phyloP scores from a whole-genome alignment of 2,888 invertebrate genomes.

The Volucella inanis region DNA sequence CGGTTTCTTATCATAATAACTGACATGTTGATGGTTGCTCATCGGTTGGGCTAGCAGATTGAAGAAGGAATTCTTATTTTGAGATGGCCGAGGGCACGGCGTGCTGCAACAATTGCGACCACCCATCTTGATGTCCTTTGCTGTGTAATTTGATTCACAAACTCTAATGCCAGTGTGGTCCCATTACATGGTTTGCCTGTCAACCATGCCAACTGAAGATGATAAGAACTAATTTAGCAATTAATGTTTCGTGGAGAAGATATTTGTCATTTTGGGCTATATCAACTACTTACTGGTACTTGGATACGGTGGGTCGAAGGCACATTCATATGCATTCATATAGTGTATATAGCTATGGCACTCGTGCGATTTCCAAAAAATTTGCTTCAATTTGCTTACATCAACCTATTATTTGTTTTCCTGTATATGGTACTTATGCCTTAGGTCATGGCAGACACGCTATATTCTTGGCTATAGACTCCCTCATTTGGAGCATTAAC shows the following conservation, averaged over 20 bases:
- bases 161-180: slow-evolving; percentile 32
- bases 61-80: slow-evolving; percentile 27
- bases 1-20: slow-evolving; percentile 55
- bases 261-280: slow-evolving; percentile 47
- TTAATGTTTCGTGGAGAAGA: slow-evolving; percentile 33
- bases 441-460: no score
- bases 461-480: no score
- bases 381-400: no score
- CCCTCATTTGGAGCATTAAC: no score
- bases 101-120: slow-evolving; percentile 63
- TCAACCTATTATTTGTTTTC: no score
- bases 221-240: slow-evolving; percentile 44
- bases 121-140: slow-evolving; percentile 61
- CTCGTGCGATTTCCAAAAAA: no score
- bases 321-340: no score
- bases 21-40: slow-evolving; percentile 62
- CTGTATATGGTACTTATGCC: no score
- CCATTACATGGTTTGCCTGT: slow-evolving; percentile 27
- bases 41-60: slow-evolving; percentile 22
- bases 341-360: no score
- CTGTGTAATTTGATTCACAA: slow-evolving; percentile 41
- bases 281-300: not conserved
- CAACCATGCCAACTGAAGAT: not conserved
- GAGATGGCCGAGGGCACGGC: slow-evolving; percentile 37
- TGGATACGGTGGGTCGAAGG: no score